Conservation (phyloP, 2,113 vertebrate genomes). For the Myodes glareolus region DNA sequence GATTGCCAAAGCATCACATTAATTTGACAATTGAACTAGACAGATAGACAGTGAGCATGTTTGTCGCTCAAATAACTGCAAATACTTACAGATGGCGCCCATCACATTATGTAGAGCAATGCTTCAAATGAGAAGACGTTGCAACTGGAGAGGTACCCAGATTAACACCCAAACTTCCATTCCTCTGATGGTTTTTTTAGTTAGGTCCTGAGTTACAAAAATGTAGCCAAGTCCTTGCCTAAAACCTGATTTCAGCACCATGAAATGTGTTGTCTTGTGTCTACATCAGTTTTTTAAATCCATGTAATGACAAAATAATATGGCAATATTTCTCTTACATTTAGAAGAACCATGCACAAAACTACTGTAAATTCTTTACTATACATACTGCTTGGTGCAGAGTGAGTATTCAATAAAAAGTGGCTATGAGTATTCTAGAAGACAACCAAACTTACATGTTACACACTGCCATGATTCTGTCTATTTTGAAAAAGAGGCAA, state of each 20-base stretch:
- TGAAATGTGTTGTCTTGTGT: not conserved
- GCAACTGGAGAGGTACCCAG: not conserved
- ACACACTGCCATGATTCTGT: not conserved
- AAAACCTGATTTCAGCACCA: not conserved
- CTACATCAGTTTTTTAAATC: not conserved
- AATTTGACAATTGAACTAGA: not conserved
- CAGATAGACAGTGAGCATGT: not conserved
- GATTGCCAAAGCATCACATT: not conserved
- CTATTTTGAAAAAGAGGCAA: constrained; percentile 19
- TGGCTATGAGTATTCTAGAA: constrained; percentile 37
- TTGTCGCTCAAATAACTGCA: not conserved
- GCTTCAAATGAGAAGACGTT: not conserved
- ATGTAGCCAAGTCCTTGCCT: fast-evolving
- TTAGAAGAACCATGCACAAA: not conserved
- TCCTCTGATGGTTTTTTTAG: not conserved
- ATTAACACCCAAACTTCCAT: not conserved
- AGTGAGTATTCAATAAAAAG: not conserved
- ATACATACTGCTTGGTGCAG: not conserved
- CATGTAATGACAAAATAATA: not conserved
- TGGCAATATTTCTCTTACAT: not conserved
- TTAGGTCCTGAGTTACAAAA: not conserved
- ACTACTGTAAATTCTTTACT: not conserved
- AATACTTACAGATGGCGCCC: not conserved
- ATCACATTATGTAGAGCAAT: not conserved
- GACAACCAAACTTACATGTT: constrained; percentile 27